Evolutionary conservation across 2,113 vertebrate species (phyloP), one percentile per base, ranked within the genome.

Genomic region (Ariopsis seemanni): DNA sequence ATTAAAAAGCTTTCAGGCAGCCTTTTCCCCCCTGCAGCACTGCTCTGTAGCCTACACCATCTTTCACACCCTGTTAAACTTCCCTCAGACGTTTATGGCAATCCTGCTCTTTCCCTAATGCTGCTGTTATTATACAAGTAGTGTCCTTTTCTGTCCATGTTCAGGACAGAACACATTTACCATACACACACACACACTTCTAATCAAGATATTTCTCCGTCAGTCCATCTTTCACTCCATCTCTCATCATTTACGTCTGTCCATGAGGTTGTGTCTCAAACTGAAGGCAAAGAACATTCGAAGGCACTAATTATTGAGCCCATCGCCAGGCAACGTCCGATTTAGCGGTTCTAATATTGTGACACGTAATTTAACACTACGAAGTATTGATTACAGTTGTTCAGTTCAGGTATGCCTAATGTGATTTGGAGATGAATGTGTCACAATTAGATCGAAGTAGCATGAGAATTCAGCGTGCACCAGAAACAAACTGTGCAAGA

Each of bases 1-100:
- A 88, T 90, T 86, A 88, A 85, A 90, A 85, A 87, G 89, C 89
- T 88, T 87, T 90, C 83, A 90, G 52, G 30, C 53, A 4, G 17
- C 10, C 60, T 74, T 58, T 58, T 34, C 60, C 84, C 57, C 84
- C 81, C 89, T 75, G 12, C 57, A 48, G 84, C 80, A 60, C 85
- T 30, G 75, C 74, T 85, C 82, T 57, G 58, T 67, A 79, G 60
- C 74, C 67, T 63, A 18, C 42, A 18, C 69, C 89, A 88, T 86
- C 89, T 67, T 71, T 86, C 85, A 88, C 86, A 85, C 82, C 85
- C 80, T 86, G 81, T 83, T 88, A 90, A 83, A 80, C 80, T 53
- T 88, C 42, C 50, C 60, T 85, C 78, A 78, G 84, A 88, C 84
- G 60, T 84, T 86, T 83, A 74, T 86, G 57, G 74, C 85, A 34